A percentile compares a stretch with the other conserved stretches of the same genome.
These are phyloP conservation scores for Malacoraja senta DNA, from an alignment of 2,797 vertebrate species.

Conservation along the genomic window DNA sequence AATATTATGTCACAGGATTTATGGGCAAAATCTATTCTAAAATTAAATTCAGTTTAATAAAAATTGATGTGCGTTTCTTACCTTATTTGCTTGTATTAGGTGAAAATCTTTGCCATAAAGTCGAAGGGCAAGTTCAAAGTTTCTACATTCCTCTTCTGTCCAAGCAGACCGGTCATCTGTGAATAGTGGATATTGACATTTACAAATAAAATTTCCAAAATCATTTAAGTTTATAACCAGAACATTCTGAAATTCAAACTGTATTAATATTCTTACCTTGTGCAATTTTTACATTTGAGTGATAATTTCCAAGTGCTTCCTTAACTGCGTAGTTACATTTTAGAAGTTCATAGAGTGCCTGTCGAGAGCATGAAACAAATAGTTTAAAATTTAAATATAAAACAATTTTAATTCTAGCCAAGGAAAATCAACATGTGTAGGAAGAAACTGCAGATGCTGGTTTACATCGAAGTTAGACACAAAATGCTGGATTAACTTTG, in stretches of 20 bases:
- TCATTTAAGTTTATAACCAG: background rate
- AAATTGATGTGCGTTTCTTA: constrained; percentile 46
- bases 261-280: constrained; percentile 67
- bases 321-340: constrained; percentile 81
- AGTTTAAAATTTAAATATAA: background rate
- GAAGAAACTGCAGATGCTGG: no score
- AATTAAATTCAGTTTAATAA: background rate
- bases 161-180: constrained; percentile 81
- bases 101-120: constrained; percentile 97
- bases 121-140: constrained; percentile 90
- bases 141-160: constrained; percentile 96
- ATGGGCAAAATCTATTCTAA: background rate
- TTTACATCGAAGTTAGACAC: no score
- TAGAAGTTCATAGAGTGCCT: constrained; percentile 87
- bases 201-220: background rate
- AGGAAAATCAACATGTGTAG: background rate
- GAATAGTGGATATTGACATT: constrained; percentile 38
- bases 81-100: constrained; percentile 98
- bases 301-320: constrained; percentile 79
- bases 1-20: background rate
- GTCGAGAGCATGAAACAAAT: constrained; percentile 39
- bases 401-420: background rate
- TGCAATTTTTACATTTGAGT: constrained; percentile 70
- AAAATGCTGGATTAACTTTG: no score
- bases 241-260: background rate